phyloP scores from a whole-genome alignment of 2,888 invertebrate genomes.

The Nomada fucata region DNA sequence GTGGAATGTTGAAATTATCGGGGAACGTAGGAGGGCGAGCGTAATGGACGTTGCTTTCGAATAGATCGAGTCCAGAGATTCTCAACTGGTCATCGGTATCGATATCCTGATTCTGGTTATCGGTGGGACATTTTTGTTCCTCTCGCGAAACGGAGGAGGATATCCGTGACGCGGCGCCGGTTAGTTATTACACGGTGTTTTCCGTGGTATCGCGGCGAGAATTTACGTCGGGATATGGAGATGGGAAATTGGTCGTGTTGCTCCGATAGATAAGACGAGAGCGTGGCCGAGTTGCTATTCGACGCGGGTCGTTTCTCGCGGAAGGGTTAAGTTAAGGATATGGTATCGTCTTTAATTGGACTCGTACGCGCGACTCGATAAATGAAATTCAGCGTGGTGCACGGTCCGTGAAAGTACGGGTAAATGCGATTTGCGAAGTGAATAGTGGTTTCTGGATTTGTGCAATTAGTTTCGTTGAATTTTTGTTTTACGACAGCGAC shows the following conservation, averaged over 20 bases:
- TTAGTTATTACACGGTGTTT: too few relatives aligned
- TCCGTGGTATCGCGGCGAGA: slow-evolving; percentile 19
- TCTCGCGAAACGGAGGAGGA: too few relatives aligned
- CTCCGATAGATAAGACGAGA: slow-evolving; percentile 4
- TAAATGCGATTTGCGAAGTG: too few relatives aligned
- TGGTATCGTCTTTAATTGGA: slow-evolving; percentile 1
- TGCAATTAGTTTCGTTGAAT: too few relatives aligned
- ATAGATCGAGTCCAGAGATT: slow-evolving; percentile 54
- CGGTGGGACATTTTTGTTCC: too few relatives aligned
- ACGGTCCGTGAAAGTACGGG: background rate
- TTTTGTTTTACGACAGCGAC: too few relatives aligned
- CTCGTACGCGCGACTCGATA: background rate
- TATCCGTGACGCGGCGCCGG: too few relatives aligned
- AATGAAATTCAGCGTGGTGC: background rate
- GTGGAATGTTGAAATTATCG: slow-evolving; percentile 73
- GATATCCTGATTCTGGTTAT: background rate
- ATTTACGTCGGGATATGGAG: background rate
- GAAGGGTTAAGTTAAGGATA: background rate
- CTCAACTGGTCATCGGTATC: slow-evolving; percentile 46
- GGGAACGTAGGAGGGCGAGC: slow-evolving; percentile 55
- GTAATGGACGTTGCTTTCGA: slow-evolving; percentile 51
- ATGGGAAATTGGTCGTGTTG: slow-evolving; percentile 2
- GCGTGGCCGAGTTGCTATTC: background rate
- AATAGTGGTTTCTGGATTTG: too few relatives aligned
- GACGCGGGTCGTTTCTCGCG: background rate